Evolutionary conservation across 2,888 invertebrate genomes (phyloP), one percentile per base, ranked within the genome.

Genomic region (Rosalia funebris): DNA sequence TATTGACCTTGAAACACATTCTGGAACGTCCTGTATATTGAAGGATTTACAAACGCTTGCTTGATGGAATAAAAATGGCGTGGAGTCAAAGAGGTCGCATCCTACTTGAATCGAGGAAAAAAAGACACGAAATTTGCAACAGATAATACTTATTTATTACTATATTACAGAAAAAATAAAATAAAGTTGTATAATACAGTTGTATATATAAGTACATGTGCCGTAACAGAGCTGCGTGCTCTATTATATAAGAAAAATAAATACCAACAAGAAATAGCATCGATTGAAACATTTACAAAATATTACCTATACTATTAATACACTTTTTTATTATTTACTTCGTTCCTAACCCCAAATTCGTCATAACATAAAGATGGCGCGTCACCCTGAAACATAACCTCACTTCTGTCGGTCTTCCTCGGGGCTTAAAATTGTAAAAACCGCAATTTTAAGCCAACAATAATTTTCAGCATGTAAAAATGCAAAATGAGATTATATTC

Each of bases 101-200:
- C n/a, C n/a, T n/a, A n/a, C n/a, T n/a, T n/a, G n/a, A n/a, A 25
- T 3, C 25, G 7, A 25, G 25, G 25, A 7, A 25, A 7, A 25
- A 25, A 25, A 62, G 47, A 63, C 32, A 37, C 42, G 1, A 16
- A 15, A 15, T 39, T 31, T 50, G 42, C 57, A 79, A 79, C 79
- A 79, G 78, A 76, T 76, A 78, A 79, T 78, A 78, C 76, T 77
- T 78, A 78, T 79, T 75, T 77, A 77, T 74, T 76, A 76, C 75
- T 78, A 77, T 77, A 75, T 75, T 78, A 78, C 78, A 78, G 71
- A 74, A 73, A 69, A 75, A 75, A n/a, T n/a, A 73, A 69, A 72
- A 69, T 68, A 64, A 64, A 65, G 47, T 65, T 71, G 72, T 76
- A 79, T 77, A 77, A 76, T 77, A 78, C 77, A 77, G 62, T 62